Percentiles rank a stretch among this genome's conserved stretches.
Conservation (phyloP, 2,113 vertebrate species). For the Axis porcinus region DNA sequence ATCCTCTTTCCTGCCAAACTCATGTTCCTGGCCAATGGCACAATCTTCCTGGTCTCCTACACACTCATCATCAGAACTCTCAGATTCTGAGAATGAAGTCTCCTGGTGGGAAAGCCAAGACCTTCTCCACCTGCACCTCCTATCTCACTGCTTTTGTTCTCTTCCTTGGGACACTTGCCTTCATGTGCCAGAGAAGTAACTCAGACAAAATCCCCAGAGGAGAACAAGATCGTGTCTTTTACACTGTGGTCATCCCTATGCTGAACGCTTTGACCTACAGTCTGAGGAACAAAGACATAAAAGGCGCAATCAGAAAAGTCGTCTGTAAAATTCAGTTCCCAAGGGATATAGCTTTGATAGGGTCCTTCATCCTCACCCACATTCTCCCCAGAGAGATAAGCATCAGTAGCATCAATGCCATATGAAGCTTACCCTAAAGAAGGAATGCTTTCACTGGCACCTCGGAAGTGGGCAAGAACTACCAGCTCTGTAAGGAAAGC, state of each 20-base stretch:
- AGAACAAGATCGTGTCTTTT: not conserved
- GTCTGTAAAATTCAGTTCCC: not conserved
- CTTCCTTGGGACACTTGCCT: constrained; percentile 18
- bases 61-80: not conserved
- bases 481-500: not conserved
- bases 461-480: not conserved
- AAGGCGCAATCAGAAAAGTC: not conserved
- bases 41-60: not conserved
- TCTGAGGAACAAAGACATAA: constrained; percentile 20
- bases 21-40: not conserved
- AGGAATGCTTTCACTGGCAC: not conserved
- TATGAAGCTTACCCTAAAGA: not conserved
- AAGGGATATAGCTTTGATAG: too few species aligned
- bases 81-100: not conserved
- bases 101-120: not conserved
- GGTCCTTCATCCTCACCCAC: not conserved
- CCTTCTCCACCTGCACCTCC: constrained; percentile 22
- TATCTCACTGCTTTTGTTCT: not conserved
- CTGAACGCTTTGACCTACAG: constrained; percentile 30
- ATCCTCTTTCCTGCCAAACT: not conserved
- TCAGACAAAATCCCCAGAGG: not conserved
- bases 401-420: not conserved
- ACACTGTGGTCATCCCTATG: not conserved
- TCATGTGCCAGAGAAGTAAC: not conserved
- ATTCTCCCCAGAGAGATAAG: not conserved